These are phyloP conservation scores for Colossoma macropomum DNA, from an alignment of 2,113 vertebrate genomes.

Conservation along the genomic window DNA sequence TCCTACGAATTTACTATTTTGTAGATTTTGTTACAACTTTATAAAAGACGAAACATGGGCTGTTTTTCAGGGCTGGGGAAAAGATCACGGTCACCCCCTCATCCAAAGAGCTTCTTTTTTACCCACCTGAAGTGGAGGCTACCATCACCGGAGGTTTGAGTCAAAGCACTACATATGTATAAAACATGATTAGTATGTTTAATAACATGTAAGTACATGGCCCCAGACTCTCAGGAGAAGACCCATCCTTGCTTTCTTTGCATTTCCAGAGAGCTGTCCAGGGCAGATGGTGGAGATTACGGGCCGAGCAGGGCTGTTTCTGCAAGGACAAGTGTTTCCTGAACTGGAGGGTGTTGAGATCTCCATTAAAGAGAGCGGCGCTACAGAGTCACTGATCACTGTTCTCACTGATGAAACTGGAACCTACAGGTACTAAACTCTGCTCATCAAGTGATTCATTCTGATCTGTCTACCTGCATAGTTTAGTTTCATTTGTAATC, in stretches of 20 bases:
- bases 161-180: neutral
- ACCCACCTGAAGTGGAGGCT: constrained; percentile 92
- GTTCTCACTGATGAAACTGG: constrained; percentile 89
- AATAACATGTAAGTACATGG: neutral
- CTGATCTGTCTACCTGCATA: no score
- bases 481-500: no score
- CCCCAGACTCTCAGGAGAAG: neutral
- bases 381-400: constrained; percentile 82
- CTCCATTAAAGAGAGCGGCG: constrained; percentile 87
- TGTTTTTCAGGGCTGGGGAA: constrained; percentile 87
- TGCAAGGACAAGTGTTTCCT: constrained; percentile 89
- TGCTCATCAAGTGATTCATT: no score
- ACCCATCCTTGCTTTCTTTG: neutral
- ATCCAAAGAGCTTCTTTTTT: constrained; percentile 95
- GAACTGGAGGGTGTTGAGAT: constrained; percentile 93
- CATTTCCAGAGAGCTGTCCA: constrained; percentile 87
- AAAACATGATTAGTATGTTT: neutral
- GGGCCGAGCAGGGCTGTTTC: constrained; percentile 92
- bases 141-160: constrained; percentile 90
- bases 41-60: neutral
- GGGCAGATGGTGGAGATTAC: constrained; percentile 91
- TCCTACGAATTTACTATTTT: no score
- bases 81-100: constrained; percentile 94
- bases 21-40: no score
- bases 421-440: constrained; percentile 85